phyloP scores from a whole-genome alignment of 2,888 invertebrate species.

The Macrophya annulata region DNA sequence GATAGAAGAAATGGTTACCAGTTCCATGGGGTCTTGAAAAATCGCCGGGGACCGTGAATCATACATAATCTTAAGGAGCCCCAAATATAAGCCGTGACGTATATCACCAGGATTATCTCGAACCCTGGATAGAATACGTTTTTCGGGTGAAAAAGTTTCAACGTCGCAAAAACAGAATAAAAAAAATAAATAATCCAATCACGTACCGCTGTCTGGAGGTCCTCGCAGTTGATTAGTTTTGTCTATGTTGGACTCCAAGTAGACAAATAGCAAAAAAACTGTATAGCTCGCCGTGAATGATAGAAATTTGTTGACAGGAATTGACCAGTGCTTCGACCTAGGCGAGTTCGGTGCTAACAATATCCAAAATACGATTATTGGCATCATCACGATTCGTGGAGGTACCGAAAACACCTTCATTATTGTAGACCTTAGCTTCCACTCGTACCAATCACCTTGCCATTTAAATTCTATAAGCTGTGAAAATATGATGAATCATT shows the following conservation, averaged over 20 bases:
- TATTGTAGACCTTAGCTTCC: slow-evolving; percentile 80
- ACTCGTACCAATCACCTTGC: slow-evolving; percentile 84
- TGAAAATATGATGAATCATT: neutral
- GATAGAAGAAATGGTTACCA: slow-evolving; percentile 74
- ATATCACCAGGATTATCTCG: slow-evolving; percentile 78
- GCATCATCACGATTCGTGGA: slow-evolving; percentile 78
- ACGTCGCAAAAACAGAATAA: neutral
- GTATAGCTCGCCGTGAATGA: slow-evolving; percentile 86
- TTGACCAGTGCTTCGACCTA: slow-evolving; percentile 81
- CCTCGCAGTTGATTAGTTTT: slow-evolving; percentile 82
- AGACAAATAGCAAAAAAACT: slow-evolving; percentile 85
- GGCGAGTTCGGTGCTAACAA: slow-evolving; percentile 79
- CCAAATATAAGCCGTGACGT: slow-evolving; percentile 83
- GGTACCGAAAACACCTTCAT: slow-evolving; percentile 78
- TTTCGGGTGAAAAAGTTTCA: slow-evolving; percentile 8
- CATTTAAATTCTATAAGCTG: slow-evolving; percentile 84
- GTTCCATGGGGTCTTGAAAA: slow-evolving; percentile 84
- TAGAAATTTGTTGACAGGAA: slow-evolving; percentile 88
- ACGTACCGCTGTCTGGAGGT: slow-evolving; percentile 82
- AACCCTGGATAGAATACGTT: slow-evolving; percentile 66
- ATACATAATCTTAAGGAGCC: slow-evolving; percentile 82
- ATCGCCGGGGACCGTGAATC: slow-evolving; percentile 82
- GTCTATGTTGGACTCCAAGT: slow-evolving; percentile 83
- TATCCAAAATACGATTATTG: slow-evolving; percentile 79
- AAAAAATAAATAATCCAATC: slow-evolving; percentile 38